Evolutionary conservation across 2,113 vertebrate genomes (phyloP), one percentile per base, ranked within the genome.

Genomic region (Lophochroa leadbeateri): DNA sequence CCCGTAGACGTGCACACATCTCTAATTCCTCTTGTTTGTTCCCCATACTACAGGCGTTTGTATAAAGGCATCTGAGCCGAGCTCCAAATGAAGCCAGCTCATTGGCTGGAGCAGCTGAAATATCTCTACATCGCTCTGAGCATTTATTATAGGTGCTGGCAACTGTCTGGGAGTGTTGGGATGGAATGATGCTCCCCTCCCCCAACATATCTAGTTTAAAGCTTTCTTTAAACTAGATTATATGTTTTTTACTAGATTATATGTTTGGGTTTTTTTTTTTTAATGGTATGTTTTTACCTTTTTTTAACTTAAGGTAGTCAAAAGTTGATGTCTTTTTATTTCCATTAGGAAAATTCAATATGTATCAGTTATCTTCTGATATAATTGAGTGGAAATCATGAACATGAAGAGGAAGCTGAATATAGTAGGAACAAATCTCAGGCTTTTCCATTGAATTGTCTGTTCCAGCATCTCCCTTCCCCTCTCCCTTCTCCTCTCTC

Each of bases 21-120:
- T 33, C 53, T 2, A 55, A 33, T 19, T 55, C 18, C 18, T 55
- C 11, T 33, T 55, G 31, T 55, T 55, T 55, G 2, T 33, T 55
- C 53, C 31, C 29, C 53, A 33, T 13, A 8, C 29, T 55, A 55
- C 0, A 0, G 18, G 18, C 1, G 1, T 33, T 55, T 55, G 8
- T 33, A 33, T 9, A 20, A 18, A 20, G 29, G 53, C 53, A 55
- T 55, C 31, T 55, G 18, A 55, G 31, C 18, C 1, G 5, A 55
- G 31, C 18, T 55, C 31, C 31, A 55, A 33, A 19, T 55, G 53
- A 55, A 55, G 31, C 53, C 31, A 1, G 53, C 8, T 55, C 53
- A 33, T 55, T 55, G 53, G 53, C 31, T 55, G 53, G 31, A 55
- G 53, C 2, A 4, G 19, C 53, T 55, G 53, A 6, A 55, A 33